Conservation (phyloP, 2,113 vertebrate species). For the Amphiprion ocellaris region DNA sequence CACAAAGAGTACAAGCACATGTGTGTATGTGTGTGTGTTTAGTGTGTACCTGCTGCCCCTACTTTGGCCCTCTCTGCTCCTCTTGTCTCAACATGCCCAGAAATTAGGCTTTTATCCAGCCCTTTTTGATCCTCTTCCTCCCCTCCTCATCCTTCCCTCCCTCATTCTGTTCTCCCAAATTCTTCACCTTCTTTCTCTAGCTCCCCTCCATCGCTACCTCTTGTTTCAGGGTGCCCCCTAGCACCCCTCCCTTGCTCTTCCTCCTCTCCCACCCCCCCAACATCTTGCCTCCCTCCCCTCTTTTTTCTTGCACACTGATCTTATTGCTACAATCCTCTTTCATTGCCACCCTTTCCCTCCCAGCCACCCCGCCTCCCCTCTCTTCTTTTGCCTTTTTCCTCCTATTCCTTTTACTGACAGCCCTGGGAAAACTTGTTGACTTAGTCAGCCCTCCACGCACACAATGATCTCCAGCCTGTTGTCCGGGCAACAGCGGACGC, state of each 20-base stretch:
- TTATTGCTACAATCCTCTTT: constrained; percentile 74
- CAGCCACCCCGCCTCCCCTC: not conserved
- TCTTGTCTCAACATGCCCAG: constrained; percentile 58
- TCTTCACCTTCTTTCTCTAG: constrained; percentile 59
- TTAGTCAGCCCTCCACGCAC: constrained; percentile 64
- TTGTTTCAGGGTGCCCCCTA: constrained; percentile 42
- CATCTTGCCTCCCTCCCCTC: constrained; percentile 32
- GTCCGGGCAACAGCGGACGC: constrained; percentile 75
- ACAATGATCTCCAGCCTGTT: constrained; percentile 78
- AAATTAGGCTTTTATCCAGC: constrained; percentile 41
- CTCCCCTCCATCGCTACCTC: constrained; percentile 43
- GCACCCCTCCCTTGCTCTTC: constrained; percentile 50
- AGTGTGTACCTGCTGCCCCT: constrained; percentile 23
- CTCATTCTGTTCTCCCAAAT: constrained; percentile 36
- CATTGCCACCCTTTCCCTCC: constrained; percentile 29
- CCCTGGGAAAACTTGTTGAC: constrained; percentile 85
- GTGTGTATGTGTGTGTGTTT: constrained; percentile 2
- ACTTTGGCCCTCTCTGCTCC: constrained; percentile 30
- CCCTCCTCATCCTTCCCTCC: constrained; percentile 31
- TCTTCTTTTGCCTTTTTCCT: constrained; percentile 38
- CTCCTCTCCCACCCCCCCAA: constrained; percentile 54
- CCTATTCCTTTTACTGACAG: constrained; percentile 66
- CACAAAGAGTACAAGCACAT: not conserved
- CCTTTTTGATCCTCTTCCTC: constrained; percentile 44
- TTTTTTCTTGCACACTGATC: constrained; percentile 49